Percentiles rank a stretch among this genome's conserved stretches.
Conservation (phyloP, 2,113 vertebrate genomes). For the Mandrillus leucophaeus region DNA sequence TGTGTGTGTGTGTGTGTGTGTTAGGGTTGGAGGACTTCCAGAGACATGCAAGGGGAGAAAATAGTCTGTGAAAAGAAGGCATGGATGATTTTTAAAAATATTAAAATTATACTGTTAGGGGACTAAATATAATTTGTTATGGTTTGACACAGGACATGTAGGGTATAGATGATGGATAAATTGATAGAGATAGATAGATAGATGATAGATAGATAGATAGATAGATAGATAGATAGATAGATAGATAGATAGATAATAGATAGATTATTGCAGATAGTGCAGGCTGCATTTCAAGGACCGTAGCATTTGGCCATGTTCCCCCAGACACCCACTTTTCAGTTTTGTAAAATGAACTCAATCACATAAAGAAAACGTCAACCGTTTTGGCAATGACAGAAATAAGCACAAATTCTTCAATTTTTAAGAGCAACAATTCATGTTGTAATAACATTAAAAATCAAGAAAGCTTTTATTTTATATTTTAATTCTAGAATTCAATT, state of each 20-base stretch:
- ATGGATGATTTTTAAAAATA: background rate
- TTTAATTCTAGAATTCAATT: slow-evolving; percentile 13
- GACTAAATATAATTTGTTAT: background rate
- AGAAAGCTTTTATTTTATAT: background rate
- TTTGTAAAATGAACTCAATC: background rate
- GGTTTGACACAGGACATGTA: background rate
- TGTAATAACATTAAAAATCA: background rate
- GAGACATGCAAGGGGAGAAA: background rate
- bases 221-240: background rate
- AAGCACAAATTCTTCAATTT: background rate
- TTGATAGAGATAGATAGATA: background rate
- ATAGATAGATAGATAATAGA: background rate
- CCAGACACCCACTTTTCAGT: background rate
- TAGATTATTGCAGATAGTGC: background rate
- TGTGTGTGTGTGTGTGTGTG: no score
- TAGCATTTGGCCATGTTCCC: background rate
- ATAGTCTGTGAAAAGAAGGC: background rate
- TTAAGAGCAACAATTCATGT: background rate
- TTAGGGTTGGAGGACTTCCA: background rate
- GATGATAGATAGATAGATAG: background rate
- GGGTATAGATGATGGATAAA: background rate
- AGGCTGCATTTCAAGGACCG: background rate
- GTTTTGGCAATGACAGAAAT: background rate
- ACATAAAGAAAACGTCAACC: background rate
- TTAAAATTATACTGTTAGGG: background rate